Conservation (phyloP, 2,797 vertebrate genomes). For the Acipenser oxyrinchus region DNA sequence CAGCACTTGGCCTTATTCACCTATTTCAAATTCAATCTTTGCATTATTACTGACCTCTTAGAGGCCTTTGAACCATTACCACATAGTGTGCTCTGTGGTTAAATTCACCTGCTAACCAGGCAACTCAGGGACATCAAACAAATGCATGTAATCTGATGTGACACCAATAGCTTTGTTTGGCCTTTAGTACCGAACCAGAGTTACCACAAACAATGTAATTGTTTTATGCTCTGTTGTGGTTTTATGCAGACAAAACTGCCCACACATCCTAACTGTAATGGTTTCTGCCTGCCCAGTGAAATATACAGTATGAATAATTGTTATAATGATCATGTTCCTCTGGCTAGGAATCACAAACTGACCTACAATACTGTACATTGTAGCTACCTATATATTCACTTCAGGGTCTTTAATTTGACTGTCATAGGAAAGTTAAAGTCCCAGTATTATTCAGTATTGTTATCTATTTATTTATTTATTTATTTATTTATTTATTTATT, state of each 20-base stretch:
- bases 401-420: slow-evolving; percentile 8
- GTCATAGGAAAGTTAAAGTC: neutral
- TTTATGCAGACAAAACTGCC: slow-evolving; percentile 19
- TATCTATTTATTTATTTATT: no score
- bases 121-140: neutral
- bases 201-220: slow-evolving; percentile 24
- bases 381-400: neutral
- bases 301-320: slow-evolving; percentile 18
- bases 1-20: slow-evolving; percentile 6
- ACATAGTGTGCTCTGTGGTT: slow-evolving; percentile 20
- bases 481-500: no score
- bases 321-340: slow-evolving; percentile 18
- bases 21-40: slow-evolving; percentile 21
- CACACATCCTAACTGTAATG: slow-evolving; percentile 13
- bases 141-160: slow-evolving; percentile 20
- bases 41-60: slow-evolving; percentile 24
- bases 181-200: slow-evolving; percentile 13
- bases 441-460: neutral
- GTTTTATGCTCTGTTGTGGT: slow-evolving; percentile 32
- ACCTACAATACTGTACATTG: no score
- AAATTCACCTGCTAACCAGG: slow-evolving; percentile 26
- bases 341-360: no score
- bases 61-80: slow-evolving; percentile 16
- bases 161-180: slow-evolving; percentile 19
- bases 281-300: slow-evolving; percentile 16